Conservation (phyloP, 2,113 vertebrate genomes). For the Protobothrops mucrosquamatus region DNA sequence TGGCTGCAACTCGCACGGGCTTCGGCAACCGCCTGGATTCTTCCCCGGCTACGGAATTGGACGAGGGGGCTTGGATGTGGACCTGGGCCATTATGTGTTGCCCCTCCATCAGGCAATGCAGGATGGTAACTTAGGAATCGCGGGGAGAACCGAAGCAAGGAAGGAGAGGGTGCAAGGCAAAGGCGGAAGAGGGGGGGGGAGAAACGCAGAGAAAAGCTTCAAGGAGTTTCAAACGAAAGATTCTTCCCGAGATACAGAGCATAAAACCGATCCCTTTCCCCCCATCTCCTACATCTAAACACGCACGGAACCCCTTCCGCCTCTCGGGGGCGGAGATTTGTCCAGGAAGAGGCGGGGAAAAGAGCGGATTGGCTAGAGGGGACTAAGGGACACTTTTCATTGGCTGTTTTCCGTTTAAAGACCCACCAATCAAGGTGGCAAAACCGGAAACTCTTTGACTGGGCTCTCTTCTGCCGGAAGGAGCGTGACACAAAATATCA, state of each 20-base stretch:
- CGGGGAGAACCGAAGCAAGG: neutral
- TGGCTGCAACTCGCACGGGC: constrained; percentile 16
- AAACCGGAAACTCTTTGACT: neutral
- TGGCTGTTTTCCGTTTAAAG: neutral
- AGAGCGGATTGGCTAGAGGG: neutral
- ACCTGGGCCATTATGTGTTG: constrained; percentile 81
- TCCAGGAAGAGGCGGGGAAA: neutral
- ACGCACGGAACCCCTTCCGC: too few species aligned
- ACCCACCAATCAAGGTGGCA: neutral
- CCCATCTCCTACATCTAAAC: neutral
- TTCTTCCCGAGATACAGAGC: neutral
- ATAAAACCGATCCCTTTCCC: neutral
- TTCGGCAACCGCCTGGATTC: neutral
- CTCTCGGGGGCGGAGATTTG: neutral
- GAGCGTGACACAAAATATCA: neutral
- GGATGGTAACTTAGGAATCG: neutral
- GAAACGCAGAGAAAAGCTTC: neutral
- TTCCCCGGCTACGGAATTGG: neutral
- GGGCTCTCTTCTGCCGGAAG: neutral
- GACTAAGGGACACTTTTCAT: neutral
- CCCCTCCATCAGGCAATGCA: neutral
- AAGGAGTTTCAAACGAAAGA: neutral
- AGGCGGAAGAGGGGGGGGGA: neutral
- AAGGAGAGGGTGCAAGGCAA: neutral
- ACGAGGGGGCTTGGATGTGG: constrained; percentile 57